Evolutionary conservation across 2,888 invertebrate genomes (phyloP).

Genomic region (Cephus runcator): DNA sequence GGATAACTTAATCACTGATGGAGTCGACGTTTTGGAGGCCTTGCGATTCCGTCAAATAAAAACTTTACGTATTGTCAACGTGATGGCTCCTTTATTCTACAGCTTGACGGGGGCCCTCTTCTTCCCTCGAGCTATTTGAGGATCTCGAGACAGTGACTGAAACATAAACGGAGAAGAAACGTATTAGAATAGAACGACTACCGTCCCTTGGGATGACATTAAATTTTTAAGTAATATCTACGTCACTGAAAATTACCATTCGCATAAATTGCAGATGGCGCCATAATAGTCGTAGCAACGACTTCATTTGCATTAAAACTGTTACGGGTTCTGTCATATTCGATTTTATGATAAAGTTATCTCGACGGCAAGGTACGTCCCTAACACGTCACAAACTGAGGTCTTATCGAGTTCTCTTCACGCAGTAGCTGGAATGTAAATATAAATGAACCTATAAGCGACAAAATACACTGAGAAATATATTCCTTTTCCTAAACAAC

Average conservation of each 20-base stretch:
- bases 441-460: neutral
- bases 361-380: neutral
- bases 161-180: slow-evolving; percentile 32
- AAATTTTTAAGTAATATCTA: neutral
- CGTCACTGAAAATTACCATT: neutral
- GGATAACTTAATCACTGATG: slow-evolving; percentile 64
- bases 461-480: neutral
- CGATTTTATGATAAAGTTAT: neutral
- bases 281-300: neutral
- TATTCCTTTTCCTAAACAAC: neutral
- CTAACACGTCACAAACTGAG: neutral
- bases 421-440: neutral
- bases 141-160: slow-evolving; percentile 52
- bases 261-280: neutral
- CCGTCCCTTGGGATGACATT: neutral
- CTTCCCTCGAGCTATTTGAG: slow-evolving; percentile 51
- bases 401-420: neutral
- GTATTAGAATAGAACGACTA: neutral
- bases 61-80: slow-evolving; percentile 17
- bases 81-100: slow-evolving; percentile 32
- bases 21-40: slow-evolving; percentile 65
- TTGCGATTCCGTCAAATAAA: slow-evolving; percentile 32
- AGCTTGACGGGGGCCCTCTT: slow-evolving; percentile 12
- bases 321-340: neutral
- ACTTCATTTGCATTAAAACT: slow-evolving; percentile 6